phyloP scores from a whole-genome alignment of 2,797 vertebrate species.

The Chloroceryle amazona region DNA sequence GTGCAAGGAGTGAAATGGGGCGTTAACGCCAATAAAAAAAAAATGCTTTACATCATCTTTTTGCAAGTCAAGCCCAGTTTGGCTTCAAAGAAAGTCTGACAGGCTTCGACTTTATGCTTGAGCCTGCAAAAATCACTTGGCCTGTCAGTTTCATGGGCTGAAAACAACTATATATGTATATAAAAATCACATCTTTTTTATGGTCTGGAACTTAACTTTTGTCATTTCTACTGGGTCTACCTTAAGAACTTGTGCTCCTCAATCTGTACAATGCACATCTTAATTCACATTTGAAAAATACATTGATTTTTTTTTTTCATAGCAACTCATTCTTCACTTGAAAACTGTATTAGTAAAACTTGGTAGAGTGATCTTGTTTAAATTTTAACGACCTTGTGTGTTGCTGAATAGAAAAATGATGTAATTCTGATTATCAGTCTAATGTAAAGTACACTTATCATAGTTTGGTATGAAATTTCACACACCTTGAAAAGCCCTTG shows the following conservation, averaged over 20 bases:
- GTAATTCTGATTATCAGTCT: not conserved
- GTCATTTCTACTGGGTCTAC: not conserved
- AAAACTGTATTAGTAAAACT: not conserved
- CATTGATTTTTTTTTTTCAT: not conserved
- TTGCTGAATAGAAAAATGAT: not conserved
- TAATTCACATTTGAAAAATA: not conserved
- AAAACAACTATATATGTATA: not conserved
- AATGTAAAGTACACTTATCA: rapidly evolving
- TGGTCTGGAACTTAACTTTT: not conserved
- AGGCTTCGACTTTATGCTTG: not conserved
- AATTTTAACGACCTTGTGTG: not conserved
- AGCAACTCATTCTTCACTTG: not conserved
- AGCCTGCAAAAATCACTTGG: not conserved
- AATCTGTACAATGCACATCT: not conserved
- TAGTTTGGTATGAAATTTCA: not conserved
- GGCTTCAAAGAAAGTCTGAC: not conserved
- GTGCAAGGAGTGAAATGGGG: not conserved
- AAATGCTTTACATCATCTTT: not conserved
- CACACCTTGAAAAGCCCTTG: not conserved
- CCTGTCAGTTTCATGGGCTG: not conserved
- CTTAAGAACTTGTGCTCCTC: not conserved
- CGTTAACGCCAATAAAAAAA: not conserved
- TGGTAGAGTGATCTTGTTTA: not conserved
- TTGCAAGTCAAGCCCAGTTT: not conserved
- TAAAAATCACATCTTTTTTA: not conserved